Evolutionary conservation across 2,888 invertebrate species (phyloP).

Genomic region (Rhamphomyia laevipes): DNA sequence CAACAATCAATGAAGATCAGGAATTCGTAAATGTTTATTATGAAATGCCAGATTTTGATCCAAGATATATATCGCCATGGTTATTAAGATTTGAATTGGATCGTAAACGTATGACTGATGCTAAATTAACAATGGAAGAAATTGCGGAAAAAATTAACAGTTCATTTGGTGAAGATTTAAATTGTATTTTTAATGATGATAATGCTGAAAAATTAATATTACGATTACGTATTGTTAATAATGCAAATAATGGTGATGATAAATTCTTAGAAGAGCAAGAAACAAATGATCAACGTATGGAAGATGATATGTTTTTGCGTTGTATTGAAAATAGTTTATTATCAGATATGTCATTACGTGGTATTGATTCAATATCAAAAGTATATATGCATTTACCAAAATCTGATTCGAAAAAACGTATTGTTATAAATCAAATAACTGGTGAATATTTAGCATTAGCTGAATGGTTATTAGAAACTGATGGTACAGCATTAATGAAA

Average conservation of each 20-base stretch:
- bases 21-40: conserved; percentile 97
- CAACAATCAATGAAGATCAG: conserved; percentile 92
- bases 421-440: conserved; percentile 75
- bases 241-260: conserved; percentile 66
- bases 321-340: conserved; percentile 97
- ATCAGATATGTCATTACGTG: conserved; percentile 93
- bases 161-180: conserved; percentile 93
- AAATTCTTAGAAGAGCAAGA: conserved; percentile 41
- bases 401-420: conserved; percentile 90
- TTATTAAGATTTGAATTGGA: conserved; percentile 89
- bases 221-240: conserved; percentile 91
- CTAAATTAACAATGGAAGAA: conserved; percentile 96
- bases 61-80: conserved; percentile 88
- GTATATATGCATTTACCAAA: conserved; percentile 97
- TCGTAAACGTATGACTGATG: conserved; percentile 92
- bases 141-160: conserved; percentile 95
- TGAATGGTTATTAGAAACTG: conserved; percentile 96
- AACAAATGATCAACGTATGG: conserved; percentile 39
- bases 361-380: conserved; percentile 88
- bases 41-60: conserved; percentile 98
- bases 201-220: conserved; percentile 93
- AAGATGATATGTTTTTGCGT: conserved; percentile 91
- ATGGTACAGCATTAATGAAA: conserved; percentile 92
- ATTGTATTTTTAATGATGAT: conserved; percentile 97
- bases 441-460: conserved; percentile 94